Percentiles rank a stretch among this genome's conserved stretches.
These are phyloP conservation scores for Phataginus tricuspis DNA, from an alignment of 2,797 vertebrate genomes.

Conservation along the genomic window DNA sequence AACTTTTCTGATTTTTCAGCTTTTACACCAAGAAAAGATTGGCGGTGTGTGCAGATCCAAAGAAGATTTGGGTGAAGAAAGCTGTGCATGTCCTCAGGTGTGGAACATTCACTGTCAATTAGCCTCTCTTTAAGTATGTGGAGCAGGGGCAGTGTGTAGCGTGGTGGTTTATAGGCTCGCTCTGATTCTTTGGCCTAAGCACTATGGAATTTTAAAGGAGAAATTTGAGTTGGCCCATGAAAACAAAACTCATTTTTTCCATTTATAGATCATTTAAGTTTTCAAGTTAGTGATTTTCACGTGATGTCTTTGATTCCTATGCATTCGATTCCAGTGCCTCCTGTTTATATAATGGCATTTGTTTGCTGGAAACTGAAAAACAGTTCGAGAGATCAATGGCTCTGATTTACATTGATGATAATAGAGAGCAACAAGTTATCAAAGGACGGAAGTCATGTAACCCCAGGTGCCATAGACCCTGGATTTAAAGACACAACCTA, in stretches of 20 bases:
- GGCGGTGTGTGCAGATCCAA: conserved; percentile 83
- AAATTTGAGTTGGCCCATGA: neutral
- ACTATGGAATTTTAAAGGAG: neutral
- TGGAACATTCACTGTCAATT: neutral
- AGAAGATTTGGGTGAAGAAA: conserved; percentile 82
- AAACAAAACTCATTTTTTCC: neutral
- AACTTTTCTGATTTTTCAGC: conserved; percentile 71
- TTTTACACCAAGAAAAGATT: conserved; percentile 75
- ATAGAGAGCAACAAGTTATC: neutral
- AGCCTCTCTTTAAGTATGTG: neutral
- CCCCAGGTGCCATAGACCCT: neutral
- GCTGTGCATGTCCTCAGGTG: conserved; percentile 82
- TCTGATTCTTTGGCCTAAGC: neutral
- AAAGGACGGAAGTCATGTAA: neutral
- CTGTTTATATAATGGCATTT: neutral
- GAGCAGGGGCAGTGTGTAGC: neutral
- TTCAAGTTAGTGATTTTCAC: neutral
- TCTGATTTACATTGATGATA: neutral
- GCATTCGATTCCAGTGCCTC: neutral
- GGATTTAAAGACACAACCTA: neutral
- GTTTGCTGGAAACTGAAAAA: conserved; percentile 25
- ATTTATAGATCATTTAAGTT: neutral
- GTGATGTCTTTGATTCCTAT: neutral
- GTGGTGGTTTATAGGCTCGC: accelerated
- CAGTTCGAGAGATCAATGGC: neutral